Evolutionary conservation across 2,888 invertebrate genomes (phyloP).

Genomic region (Cephonodes hylas): DNA sequence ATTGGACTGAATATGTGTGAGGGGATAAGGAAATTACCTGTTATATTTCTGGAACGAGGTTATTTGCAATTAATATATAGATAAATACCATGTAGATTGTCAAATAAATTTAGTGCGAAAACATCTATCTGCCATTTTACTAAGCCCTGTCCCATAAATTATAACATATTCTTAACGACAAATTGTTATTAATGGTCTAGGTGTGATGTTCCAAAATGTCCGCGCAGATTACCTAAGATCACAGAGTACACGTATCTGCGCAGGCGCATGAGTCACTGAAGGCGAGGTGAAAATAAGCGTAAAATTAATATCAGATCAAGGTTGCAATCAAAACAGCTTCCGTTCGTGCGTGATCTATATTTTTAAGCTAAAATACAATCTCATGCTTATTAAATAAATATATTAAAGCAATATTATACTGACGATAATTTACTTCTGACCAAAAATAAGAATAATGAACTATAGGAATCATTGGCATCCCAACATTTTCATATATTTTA

Average conservation of each 20-base stretch:
- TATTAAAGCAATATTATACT: no score
- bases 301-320: conserved; percentile 69
- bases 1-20: no score
- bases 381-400: conserved; percentile 9
- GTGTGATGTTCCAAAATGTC: neutral
- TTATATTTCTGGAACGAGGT: no score
- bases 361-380: conserved; percentile 6
- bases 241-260: conserved; percentile 14
- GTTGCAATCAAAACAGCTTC: conserved; percentile 52
- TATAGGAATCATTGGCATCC: no score
- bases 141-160: no score
- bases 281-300: conserved; percentile 63
- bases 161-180: neutral
- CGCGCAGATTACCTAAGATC: neutral
- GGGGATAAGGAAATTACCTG: no score
- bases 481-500: no score
- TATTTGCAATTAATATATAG: no score
- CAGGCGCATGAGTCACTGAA: conserved; percentile 42
- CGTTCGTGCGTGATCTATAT: conserved; percentile 28
- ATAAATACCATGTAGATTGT: no score
- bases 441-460: no score
- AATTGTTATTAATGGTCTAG: neutral
- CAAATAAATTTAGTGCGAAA: neutral
- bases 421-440: no score
- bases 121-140: no score